A percentile compares a stretch with the other conserved stretches of the same genome.
Conservation (phyloP, 2,888 invertebrate genomes). For the Crocallis elinguaria region DNA sequence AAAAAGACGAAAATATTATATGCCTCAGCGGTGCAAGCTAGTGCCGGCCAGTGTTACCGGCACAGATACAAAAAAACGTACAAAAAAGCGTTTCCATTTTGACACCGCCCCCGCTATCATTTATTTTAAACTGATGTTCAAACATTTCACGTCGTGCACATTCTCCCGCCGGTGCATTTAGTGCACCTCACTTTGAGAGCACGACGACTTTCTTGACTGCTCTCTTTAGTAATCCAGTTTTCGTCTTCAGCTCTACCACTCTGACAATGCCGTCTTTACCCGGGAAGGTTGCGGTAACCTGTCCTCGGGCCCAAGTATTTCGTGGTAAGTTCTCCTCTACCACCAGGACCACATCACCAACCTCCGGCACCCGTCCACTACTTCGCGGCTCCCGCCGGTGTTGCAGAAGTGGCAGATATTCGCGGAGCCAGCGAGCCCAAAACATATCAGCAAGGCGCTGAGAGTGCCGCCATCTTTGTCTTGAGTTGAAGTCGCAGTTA, state of each 20-base stretch:
- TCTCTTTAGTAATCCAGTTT: not conserved
- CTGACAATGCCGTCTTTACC: slow-evolving; percentile 1
- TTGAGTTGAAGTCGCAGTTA: not conserved
- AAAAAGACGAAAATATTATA: too few relatives aligned
- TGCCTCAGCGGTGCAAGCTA: too few relatives aligned
- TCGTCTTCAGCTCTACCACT: not conserved
- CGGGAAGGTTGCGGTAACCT: not conserved
- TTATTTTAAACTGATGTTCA: too few relatives aligned
- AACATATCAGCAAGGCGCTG: slow-evolving; percentile 19
- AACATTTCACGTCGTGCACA: not conserved
- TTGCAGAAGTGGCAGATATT: slow-evolving; percentile 22
- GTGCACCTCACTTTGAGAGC: not conserved
- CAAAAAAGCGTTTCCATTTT: too few relatives aligned
- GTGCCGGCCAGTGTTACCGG: too few relatives aligned
- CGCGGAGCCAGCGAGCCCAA: slow-evolving; percentile 28
- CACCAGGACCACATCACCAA: not conserved
- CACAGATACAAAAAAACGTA: too few relatives aligned
- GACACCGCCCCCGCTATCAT: too few relatives aligned
- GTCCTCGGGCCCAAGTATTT: slow-evolving; percentile 8
- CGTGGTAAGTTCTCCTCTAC: slow-evolving; percentile 6
- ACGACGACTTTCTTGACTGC: not conserved
- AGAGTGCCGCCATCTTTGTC: not conserved
- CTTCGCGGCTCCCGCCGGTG: slow-evolving; percentile 2
- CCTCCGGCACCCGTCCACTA: not conserved
- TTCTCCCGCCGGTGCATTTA: not conserved